A percentile compares a stretch with the other conserved stretches of the same genome.
phyloP scores from a whole-genome alignment of 2,797 vertebrate species.

The Tapera naevia region DNA sequence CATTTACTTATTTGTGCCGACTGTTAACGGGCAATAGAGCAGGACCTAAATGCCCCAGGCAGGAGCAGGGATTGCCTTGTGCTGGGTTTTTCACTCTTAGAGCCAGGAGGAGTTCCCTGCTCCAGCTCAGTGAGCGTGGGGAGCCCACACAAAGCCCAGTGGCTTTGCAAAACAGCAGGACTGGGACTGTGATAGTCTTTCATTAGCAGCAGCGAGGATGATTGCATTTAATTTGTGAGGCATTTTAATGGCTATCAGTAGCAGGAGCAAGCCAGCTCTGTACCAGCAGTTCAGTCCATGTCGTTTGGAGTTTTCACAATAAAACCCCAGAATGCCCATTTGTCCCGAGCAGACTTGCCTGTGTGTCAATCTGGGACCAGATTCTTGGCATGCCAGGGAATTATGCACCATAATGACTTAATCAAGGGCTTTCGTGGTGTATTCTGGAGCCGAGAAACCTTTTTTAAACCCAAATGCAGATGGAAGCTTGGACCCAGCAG shows the following conservation, averaged over 20 bases:
- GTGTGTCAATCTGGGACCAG: constrained; percentile 29
- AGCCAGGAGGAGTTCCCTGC: background rate
- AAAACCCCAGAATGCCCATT: background rate
- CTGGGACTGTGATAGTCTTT: background rate
- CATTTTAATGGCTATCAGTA: background rate
- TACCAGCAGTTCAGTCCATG: background rate
- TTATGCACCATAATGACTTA: constrained; percentile 45
- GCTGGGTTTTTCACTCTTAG: background rate
- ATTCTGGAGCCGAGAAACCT: constrained; percentile 22
- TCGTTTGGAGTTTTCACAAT: constrained; percentile 12
- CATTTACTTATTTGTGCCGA: background rate
- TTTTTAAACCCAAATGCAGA: constrained; percentile 21
- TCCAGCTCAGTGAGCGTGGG: background rate
- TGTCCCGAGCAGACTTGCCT: constrained; percentile 26
- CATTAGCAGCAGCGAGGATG: background rate
- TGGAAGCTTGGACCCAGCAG: constrained; percentile 13
- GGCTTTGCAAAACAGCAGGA: background rate
- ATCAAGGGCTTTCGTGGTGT: constrained; percentile 38
- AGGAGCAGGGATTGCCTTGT: background rate
- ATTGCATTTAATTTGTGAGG: background rate
- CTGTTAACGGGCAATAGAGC: background rate
- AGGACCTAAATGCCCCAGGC: accelerated
- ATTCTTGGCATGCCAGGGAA: constrained; percentile 51
- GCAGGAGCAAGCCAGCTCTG: background rate
- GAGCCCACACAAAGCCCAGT: background rate